Percentiles rank a stretch among this genome's conserved stretches.
phyloP scores from a whole-genome alignment of 2,113 vertebrate species.

The Cynopterus brachyotis region DNA sequence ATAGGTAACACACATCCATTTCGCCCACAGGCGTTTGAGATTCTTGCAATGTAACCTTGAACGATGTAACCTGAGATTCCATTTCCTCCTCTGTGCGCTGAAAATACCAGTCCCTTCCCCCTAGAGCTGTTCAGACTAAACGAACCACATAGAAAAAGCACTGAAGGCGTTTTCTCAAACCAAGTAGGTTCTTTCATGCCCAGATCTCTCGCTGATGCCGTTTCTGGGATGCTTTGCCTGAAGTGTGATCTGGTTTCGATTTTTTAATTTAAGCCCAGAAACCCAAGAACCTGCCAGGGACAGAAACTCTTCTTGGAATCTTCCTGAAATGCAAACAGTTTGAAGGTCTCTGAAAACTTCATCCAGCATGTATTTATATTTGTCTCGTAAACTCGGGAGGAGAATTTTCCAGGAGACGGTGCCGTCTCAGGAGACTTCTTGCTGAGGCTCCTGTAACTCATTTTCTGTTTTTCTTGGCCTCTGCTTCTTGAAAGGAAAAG shows the following conservation, averaged over 20 bases:
- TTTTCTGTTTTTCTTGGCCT: slow-evolving; percentile 67
- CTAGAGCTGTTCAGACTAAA: neutral
- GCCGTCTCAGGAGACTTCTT: slow-evolving; percentile 48
- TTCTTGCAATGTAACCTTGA: neutral
- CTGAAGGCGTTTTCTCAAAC: neutral
- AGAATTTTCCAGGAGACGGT: slow-evolving; percentile 69
- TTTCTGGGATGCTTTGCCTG: neutral
- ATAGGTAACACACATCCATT: neutral
- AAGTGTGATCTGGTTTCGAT: neutral
- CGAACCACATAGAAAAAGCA: neutral
- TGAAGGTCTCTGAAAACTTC: slow-evolving; percentile 61
- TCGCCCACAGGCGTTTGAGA: neutral
- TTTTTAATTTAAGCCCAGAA: slow-evolving; percentile 24
- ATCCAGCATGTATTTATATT: slow-evolving; percentile 56
- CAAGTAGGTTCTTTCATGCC: neutral
- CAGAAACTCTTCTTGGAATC: slow-evolving; percentile 47
- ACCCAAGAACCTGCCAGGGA: slow-evolving; percentile 34
- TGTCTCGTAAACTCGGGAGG: slow-evolving; percentile 54
- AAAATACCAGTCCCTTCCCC: neutral
- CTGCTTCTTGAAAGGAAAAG: slow-evolving; percentile 68
- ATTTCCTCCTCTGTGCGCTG: neutral
- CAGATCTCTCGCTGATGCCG: too few species aligned
- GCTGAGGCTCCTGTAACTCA: slow-evolving; percentile 50
- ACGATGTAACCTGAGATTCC: neutral
- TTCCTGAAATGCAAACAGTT: slow-evolving; percentile 72